Evolutionary conservation across 2,797 vertebrate genomes (phyloP), one percentile per base, ranked within the genome.

Genomic region (Sebastes glaucus): DNA sequence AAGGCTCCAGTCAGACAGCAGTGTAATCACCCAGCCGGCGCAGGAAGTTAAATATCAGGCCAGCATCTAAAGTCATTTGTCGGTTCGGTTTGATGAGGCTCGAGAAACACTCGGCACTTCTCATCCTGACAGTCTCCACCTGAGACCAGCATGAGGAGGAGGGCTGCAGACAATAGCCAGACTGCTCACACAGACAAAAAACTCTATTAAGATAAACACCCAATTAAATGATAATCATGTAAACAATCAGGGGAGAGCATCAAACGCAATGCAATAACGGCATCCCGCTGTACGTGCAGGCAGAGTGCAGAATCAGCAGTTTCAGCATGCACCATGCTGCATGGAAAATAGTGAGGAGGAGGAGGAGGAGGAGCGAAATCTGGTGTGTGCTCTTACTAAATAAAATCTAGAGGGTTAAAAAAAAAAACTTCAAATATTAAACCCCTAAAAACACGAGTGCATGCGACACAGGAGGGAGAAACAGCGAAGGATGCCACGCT

Each of bases 401-500:
- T 38, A 70, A 79, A 75, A 11, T 42, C 55, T 10, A 16, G 16
- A 33, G n/a, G 42, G 25, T 27, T 38, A 38, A 38, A 16, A 46
- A 63, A 56, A 76, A 23, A 38, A 46, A 56, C 28, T 52, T 27
- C 71, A 75, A 78, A 84, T 22, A 30, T 13, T 6, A 74, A 80
- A 79, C 20, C 25, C 18, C 22, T 65, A 27, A 69, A 90, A 87
- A 74, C 66, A 77, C 2, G n/a, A 81, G 63, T n/a, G 68, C 65
- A 78, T 76, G 67, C 70, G 85, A 72, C 64, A 74, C 61, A 62
- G 62, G 57, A 84, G 71, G 49, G 64, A 87, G 86, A 83, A 71
- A 85, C 77, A 85, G 20, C 74, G 88, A 88, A 82, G 83, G 85
- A 85, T 82, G 82, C 77, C 70, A 75, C 32, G 78, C 80, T 92